Conservation (phyloP, 2,113 vertebrate species). For the Mus spicilegus region DNA sequence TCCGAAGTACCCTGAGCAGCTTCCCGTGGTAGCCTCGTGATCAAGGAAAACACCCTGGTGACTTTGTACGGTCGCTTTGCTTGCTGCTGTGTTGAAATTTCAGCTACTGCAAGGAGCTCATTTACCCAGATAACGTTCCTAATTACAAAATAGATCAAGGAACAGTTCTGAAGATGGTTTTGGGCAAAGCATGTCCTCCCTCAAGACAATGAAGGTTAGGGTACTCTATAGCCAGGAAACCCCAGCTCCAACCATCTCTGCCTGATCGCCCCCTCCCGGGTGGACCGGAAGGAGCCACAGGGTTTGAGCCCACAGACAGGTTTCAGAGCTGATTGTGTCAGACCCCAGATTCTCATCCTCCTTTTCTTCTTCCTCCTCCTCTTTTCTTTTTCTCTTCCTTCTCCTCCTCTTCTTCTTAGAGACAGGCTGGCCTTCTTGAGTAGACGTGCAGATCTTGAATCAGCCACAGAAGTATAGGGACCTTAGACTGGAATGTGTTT, state of each 20-base stretch:
- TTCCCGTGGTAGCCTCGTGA: not conserved
- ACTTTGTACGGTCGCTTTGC: not conserved
- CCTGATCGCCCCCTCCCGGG: not conserved
- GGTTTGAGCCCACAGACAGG: rapidly evolving
- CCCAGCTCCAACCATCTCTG: not conserved
- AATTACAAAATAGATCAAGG: not conserved
- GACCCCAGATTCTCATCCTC: not conserved
- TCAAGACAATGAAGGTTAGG: not conserved
- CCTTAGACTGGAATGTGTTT: slow-evolving; percentile 22
- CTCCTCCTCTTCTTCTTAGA: not conserved
- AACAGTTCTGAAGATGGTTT: not conserved
- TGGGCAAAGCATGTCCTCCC: not conserved
- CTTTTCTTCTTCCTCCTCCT: not conserved
- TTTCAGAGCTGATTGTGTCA: not conserved
- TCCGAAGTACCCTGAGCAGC: not conserved
- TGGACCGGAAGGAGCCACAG: not conserved
- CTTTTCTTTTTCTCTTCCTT: too few species aligned
- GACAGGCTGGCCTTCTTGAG: not conserved
- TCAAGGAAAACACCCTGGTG: not conserved
- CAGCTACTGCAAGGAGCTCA: not conserved
- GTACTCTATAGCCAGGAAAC: too few species aligned
- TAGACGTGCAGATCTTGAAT: not conserved
- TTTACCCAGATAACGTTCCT: not conserved
- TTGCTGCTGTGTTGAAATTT: not conserved
- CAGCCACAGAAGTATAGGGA: not conserved